These are phyloP conservation scores for Caprella mutica DNA, from an alignment of 2,888 invertebrate species.

Conservation along the genomic window DNA sequence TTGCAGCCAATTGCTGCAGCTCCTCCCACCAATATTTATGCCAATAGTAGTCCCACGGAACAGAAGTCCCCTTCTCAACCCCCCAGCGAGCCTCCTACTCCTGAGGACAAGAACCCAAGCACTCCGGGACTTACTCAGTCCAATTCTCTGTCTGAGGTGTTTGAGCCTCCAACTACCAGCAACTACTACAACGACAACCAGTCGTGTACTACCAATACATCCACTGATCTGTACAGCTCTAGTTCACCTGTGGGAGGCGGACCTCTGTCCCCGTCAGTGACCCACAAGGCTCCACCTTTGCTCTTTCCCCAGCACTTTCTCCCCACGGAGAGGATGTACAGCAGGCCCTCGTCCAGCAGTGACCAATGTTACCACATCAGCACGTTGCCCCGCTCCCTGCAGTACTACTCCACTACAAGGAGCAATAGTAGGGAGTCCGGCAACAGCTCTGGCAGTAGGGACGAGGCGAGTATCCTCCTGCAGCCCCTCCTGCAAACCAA, in stretches of 20 bases:
- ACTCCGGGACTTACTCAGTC: neutral
- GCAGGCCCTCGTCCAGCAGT: neutral
- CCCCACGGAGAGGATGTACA: neutral
- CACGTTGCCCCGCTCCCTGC: constrained; percentile 4
- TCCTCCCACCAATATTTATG: constrained; percentile 3
- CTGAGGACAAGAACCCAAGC: neutral
- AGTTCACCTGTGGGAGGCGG: neutral
- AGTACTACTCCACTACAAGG: constrained; percentile 4
- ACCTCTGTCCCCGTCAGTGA: neutral
- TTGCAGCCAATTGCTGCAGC: neutral
- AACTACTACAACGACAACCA: neutral
- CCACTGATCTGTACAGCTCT: constrained; percentile 8
- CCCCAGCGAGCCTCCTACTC: neutral
- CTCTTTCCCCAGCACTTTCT: constrained; percentile 9
- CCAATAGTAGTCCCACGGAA: neutral
- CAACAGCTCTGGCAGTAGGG: neutral
- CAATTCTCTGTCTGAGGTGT: neutral
- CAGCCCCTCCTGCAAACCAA: constrained; percentile 2
- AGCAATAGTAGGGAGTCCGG: no score
- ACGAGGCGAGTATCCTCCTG: constrained; percentile 1
- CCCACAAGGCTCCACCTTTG: constrained; percentile 2
- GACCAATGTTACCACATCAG: constrained; percentile 5
- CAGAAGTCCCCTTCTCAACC: no score
- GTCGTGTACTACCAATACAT: constrained; percentile 4
- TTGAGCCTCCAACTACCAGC: neutral